Conservation (phyloP, 1,140 invertebrate genomes). For the Asobara japonica region DNA sequence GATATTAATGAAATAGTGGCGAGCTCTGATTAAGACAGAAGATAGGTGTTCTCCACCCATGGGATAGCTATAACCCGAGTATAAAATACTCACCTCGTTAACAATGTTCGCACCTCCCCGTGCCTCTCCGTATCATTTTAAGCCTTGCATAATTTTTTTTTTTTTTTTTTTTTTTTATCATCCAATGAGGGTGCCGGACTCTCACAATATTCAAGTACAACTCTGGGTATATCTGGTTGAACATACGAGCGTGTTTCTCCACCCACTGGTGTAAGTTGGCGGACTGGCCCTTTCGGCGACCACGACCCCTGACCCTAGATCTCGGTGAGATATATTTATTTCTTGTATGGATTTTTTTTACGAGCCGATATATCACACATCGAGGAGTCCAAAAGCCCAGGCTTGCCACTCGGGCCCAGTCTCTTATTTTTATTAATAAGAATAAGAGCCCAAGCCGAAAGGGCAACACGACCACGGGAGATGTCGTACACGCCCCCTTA, state of each 20-base stretch:
- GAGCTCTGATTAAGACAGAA: neutral
- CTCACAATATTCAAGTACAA: constrained; percentile 3
- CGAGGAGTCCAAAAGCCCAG: constrained; percentile 45
- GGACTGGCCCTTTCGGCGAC: constrained; percentile 60
- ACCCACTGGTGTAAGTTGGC: constrained; percentile 14
- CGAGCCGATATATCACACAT: constrained; percentile 67
- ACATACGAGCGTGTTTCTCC: constrained; percentile 10
- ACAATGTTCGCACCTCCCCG: constrained; percentile 64
- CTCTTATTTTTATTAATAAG: constrained; percentile 23
- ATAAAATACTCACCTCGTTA: constrained; percentile 65
- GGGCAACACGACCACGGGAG: neutral
- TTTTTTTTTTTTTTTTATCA: constrained; percentile 34
- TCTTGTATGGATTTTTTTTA: constrained; percentile 63
- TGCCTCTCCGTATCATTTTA: constrained; percentile 16
- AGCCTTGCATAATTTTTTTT: too few relatives aligned
- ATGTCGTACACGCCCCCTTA: constrained; percentile 28
- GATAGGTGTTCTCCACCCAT: constrained; percentile 23
- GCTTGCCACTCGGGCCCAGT: constrained; percentile 37
- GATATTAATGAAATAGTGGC: too few relatives aligned
- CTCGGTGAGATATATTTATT: constrained; percentile 65
- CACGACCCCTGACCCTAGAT: constrained; percentile 63
- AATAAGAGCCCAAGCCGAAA: neutral
- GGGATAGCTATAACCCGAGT: neutral
- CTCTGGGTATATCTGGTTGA: constrained; percentile 1
- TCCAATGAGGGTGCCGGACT: constrained; percentile 17